Evolutionary conservation across 2,888 invertebrate genomes (phyloP).

Genomic region (Deilephila porcellus): DNA sequence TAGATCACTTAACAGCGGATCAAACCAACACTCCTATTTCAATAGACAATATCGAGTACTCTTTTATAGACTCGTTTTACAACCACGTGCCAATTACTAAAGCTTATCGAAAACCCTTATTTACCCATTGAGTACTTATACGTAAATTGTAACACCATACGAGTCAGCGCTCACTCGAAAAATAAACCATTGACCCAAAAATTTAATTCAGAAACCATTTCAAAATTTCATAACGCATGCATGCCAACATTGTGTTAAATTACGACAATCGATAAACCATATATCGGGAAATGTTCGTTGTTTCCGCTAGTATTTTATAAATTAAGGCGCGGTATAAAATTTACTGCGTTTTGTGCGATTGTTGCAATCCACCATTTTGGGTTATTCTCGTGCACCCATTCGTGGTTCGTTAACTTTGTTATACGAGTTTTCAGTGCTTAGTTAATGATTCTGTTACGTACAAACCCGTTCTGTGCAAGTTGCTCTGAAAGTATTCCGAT

Average conservation of each 20-base stretch:
- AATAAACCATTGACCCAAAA: too few species aligned
- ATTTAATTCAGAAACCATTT: background rate
- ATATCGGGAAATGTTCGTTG: background rate
- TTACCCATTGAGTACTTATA: too few species aligned
- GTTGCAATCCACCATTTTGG: conserved; percentile 77
- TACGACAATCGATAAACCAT: background rate
- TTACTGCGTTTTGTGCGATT: conserved; percentile 76
- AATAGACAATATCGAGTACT: too few species aligned
- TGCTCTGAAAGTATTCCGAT: conserved; percentile 29
- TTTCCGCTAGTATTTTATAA: conserved; percentile 44
- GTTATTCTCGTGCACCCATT: conserved; percentile 74
- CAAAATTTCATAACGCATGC: background rate
- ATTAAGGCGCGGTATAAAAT: conserved; percentile 58
- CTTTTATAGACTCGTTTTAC: too few species aligned
- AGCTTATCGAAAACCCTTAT: too few species aligned
- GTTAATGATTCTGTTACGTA: conserved; percentile 67
- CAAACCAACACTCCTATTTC: too few species aligned
- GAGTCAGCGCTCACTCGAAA: too few species aligned
- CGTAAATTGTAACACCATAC: too few species aligned
- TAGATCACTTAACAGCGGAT: too few species aligned
- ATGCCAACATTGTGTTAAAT: background rate
- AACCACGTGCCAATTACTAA: too few species aligned
- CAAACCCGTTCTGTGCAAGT: conserved; percentile 40
- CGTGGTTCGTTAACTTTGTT: conserved; percentile 82
- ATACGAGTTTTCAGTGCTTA: conserved; percentile 73